phyloP scores from a whole-genome alignment of 2,888 invertebrate genomes.

The Nymphalis c-album region DNA sequence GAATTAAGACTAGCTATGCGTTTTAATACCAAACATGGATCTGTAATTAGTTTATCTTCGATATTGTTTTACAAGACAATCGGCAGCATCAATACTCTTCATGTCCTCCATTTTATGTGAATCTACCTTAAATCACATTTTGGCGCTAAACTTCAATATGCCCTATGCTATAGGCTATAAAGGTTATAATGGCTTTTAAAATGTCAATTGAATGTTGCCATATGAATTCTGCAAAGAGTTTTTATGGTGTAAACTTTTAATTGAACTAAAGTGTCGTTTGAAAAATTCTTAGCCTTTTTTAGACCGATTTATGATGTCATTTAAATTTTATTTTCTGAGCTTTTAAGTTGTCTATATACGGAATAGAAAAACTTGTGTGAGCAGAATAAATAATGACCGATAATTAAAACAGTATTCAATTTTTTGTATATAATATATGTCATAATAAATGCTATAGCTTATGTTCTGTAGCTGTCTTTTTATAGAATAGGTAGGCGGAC shows the following conservation, averaged over 20 bases:
- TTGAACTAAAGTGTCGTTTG: neutral
- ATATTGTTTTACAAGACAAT: too few relatives aligned
- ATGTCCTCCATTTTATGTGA: neutral
- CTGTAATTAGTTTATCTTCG: too few relatives aligned
- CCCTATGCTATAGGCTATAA: neutral
- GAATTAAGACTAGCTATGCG: too few relatives aligned
- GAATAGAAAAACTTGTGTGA: too few relatives aligned
- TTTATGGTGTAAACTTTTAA: neutral
- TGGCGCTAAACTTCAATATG: neutral
- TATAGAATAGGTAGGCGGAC: too few relatives aligned
- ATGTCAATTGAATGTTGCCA: constrained; percentile 6
- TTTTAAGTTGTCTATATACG: neutral
- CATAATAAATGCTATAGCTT: too few relatives aligned
- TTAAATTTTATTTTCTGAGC: neutral
- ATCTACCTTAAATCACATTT: neutral
- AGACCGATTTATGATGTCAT: constrained; percentile 3
- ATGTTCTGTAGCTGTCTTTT: too few relatives aligned
- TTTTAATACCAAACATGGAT: too few relatives aligned
- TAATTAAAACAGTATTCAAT: too few relatives aligned
- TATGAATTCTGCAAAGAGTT: neutral
- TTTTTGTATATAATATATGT: too few relatives aligned
- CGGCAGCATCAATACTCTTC: too few relatives aligned
- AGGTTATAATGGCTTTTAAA: constrained; percentile 9
- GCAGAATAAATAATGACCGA: too few relatives aligned
- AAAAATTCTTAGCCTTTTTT: constrained; percentile 8